Base-by-base conservation (phyloP, 2,797 vertebrate genomes). In the Myoxocephalus aenaeus region DNA sequence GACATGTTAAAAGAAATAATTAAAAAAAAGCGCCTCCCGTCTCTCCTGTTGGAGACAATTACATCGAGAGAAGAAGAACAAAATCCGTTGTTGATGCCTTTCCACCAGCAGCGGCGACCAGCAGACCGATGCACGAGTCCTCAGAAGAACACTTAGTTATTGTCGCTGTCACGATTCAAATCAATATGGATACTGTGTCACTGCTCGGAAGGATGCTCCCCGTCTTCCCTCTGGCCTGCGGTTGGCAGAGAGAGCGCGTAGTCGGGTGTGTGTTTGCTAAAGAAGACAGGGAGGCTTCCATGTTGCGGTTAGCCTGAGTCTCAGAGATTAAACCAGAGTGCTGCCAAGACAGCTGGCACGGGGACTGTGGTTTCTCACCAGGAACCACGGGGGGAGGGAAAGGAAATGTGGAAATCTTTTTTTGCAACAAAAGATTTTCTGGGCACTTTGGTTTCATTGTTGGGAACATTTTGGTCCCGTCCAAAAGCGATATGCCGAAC, bases 311-410 rank as follows among this genome's bases (percentile, higher is more conserved):
- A 80, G 89, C 70, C 87, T 77, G 83, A 84, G 77, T 81, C 83
- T 86, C 70, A 56, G 66, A 88, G 89, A 88, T 91, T 88, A 88
- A 88, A 81, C 87, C 76, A 3, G 56, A 77, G 67, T 4, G 75
- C 77, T 90, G 87, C 86, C 86, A 91, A 87, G 54, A 62, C 82
- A 59, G 78, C 87, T 91, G 90, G 92, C 87, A 85, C 70, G 1
- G 40, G 1, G 9, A 58, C 77, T 38, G 57, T 13, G 56, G 36
- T 56, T 86, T 73, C 63, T 84, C 76, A 56, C 68, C 50, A 69
- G 67, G 46, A 78, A 83, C 68, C 75, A 67, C 53, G 56, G 74
- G 64, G 42, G 62, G 2, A 34, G 7, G 34, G 34, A 34, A 34
- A 32, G 32, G 9, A 3, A 0, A 77, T 82, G 87, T 61, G 0